A percentile compares a stretch with the other conserved stretches of the same genome.
Evolutionary conservation across 2,888 invertebrate species (phyloP).

Genomic region (Dendrolimus pini): DNA sequence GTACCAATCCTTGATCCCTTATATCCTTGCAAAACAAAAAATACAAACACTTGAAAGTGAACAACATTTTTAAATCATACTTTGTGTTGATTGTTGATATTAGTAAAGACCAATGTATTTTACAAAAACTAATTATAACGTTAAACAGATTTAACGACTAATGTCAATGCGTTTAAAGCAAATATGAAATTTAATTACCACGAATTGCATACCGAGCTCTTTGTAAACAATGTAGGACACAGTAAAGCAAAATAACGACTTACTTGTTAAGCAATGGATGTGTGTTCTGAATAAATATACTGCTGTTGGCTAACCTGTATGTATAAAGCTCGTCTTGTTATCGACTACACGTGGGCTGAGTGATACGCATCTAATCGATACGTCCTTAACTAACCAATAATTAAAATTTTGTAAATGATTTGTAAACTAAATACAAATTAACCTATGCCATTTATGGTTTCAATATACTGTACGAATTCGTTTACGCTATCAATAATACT

Average conservation of each 20-base stretch:
- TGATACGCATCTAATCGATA: slow-evolving; percentile 13
- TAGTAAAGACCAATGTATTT: too few relatives aligned
- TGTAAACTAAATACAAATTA: too few relatives aligned
- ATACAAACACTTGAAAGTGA: background rate
- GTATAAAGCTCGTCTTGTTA: slow-evolving; percentile 43
- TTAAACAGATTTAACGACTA: too few relatives aligned
- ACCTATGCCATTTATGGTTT: too few relatives aligned
- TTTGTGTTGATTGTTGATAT: too few relatives aligned
- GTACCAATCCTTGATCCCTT: background rate
- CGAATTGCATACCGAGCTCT: slow-evolving; percentile 29
- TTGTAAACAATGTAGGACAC: slow-evolving; percentile 47
- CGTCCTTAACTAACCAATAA: too few relatives aligned
- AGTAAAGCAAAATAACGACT: slow-evolving; percentile 46
- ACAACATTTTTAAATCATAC: slow-evolving; percentile 5
- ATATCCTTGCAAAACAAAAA: slow-evolving; percentile 3
- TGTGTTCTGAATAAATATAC: slow-evolving; percentile 52
- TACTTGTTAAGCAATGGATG: slow-evolving; percentile 51
- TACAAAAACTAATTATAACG: too few relatives aligned
- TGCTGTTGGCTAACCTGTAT: slow-evolving; percentile 21
- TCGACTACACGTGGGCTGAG: slow-evolving; percentile 34
- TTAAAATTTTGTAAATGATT: too few relatives aligned
- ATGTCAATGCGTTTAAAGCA: too few relatives aligned
- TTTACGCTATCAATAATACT: too few relatives aligned
- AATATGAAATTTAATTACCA: slow-evolving; percentile 18
- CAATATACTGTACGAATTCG: too few relatives aligned